Conservation (phyloP, 2,888 invertebrate species). For the Volucella zonaria region DNA sequence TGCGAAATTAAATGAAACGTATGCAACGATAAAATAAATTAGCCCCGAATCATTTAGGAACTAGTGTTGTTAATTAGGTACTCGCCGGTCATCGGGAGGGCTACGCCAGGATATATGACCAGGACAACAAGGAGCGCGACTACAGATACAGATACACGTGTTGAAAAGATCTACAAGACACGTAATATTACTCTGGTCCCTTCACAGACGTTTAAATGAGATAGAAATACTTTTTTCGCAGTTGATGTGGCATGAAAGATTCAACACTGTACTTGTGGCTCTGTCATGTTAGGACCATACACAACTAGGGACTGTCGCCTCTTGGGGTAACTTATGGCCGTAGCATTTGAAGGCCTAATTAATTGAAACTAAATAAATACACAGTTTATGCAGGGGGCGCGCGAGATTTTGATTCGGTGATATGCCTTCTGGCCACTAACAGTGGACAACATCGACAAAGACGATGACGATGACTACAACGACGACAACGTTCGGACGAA, state of each 20-base stretch:
- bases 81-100: conserved; percentile 35
- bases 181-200: conserved; percentile 51
- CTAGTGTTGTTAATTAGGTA: conserved; percentile 75
- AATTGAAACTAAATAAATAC: conserved; percentile 83
- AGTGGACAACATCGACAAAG: conserved; percentile 40
- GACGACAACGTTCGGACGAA: conserved; percentile 34
- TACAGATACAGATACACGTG: conserved; percentile 66
- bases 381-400: conserved; percentile 77
- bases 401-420: conserved; percentile 72
- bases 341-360: conserved; percentile 83
- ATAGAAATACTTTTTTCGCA: conserved; percentile 1
- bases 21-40: conserved; percentile 76
- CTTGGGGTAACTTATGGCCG: conserved; percentile 81
- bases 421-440: conserved; percentile 68
- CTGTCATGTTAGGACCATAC: conserved; percentile 41
- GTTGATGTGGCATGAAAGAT: conserved; percentile 61
- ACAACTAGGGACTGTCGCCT: conserved; percentile 67
- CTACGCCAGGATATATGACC: conserved; percentile 51
- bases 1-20: conserved; percentile 73
- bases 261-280: conserved; percentile 61
- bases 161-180: conserved; percentile 62
- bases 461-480: conserved; percentile 36
- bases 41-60: conserved; percentile 75
- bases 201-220: conserved; percentile 7
- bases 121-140: conserved; percentile 65